These are phyloP conservation scores for Hirtodrosophila cameraria DNA, from an alignment of 2,888 invertebrate species.

Conservation along the genomic window DNA sequence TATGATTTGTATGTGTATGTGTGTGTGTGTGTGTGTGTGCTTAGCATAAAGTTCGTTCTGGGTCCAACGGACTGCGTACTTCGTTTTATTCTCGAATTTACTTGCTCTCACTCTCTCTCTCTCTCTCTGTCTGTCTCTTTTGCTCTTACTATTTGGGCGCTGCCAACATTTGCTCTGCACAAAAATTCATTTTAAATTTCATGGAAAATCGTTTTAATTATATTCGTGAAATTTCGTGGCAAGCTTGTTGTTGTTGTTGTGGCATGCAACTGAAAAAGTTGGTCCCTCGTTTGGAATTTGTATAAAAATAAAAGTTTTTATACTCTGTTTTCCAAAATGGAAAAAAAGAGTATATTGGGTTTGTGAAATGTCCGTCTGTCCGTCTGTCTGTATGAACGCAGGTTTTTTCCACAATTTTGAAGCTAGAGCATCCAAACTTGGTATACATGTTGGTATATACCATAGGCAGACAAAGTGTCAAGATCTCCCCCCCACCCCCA, in stretches of 20 bases:
- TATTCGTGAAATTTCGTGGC: conserved; percentile 62
- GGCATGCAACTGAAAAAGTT: conserved; percentile 12
- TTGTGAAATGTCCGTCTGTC: no score
- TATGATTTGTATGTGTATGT: neutral
- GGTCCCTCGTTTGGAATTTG: conserved; percentile 7
- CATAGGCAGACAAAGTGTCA: no score
- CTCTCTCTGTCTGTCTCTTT: conserved; percentile 7
- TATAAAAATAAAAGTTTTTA: conserved; percentile 40
- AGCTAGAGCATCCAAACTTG: no score
- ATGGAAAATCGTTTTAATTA: conserved; percentile 77
- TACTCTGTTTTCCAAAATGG: no score
- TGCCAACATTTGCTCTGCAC: conserved; percentile 43
- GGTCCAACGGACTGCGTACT: conserved; percentile 50
- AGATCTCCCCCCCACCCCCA: no score
- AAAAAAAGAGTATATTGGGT: no score
- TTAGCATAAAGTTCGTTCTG: conserved; percentile 44
- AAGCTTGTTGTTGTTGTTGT: conserved; percentile 13
- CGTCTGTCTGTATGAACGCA: no score
- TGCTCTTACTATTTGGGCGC: neutral
- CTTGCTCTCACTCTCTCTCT: conserved; percentile 11
- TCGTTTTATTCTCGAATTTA: conserved; percentile 39
- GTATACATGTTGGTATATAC: no score
- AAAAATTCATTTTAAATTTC: conserved; percentile 73
- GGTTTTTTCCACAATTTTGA: no score
- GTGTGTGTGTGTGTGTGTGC: neutral